phyloP scores from a whole-genome alignment of 2,797 vertebrate genomes.

The Rhincodon typus region DNA sequence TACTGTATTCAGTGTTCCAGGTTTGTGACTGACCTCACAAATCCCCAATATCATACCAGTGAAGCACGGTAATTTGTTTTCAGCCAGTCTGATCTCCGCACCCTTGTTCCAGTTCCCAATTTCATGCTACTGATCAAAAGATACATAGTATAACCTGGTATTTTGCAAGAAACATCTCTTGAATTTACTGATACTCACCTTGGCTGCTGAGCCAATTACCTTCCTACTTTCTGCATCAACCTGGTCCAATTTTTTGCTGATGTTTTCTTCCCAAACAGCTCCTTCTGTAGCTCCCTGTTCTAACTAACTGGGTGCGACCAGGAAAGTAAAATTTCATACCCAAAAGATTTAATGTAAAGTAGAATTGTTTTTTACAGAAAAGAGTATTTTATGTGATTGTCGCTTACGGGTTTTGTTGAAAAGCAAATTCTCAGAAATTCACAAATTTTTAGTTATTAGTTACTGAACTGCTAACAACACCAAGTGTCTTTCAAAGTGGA shows the following conservation, averaged over 20 bases:
- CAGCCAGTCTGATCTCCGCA: constrained; percentile 17
- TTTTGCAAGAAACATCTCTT: not conserved
- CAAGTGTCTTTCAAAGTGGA: constrained; percentile 36
- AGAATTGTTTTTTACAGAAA: not conserved
- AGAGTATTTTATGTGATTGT: not conserved
- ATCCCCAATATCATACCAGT: not conserved
- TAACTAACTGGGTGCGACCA: constrained; percentile 41
- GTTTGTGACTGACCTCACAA: constrained; percentile 14
- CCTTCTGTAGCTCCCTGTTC: constrained; percentile 40
- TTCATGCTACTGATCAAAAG: constrained; percentile 18
- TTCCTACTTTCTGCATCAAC: not conserved
- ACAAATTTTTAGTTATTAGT: not conserved
- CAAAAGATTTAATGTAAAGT: not conserved
- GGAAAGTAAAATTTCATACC: constrained; percentile 41
- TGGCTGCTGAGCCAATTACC: not conserved
- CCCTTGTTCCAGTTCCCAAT: constrained; percentile 10
- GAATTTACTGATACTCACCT: not conserved
- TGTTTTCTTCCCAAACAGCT: not conserved
- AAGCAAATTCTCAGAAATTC: not conserved
- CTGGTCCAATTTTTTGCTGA: not conserved
- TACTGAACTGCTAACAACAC: constrained; percentile 38
- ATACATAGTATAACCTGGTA: not conserved
- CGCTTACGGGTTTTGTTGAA: not conserved
- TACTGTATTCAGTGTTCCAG: not conserved
- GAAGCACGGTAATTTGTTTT: constrained; percentile 18